Evolutionary conservation across 2,888 invertebrate species (phyloP), one percentile per base, ranked within the genome.

Genomic region (Stegana nigrithorax): DNA sequence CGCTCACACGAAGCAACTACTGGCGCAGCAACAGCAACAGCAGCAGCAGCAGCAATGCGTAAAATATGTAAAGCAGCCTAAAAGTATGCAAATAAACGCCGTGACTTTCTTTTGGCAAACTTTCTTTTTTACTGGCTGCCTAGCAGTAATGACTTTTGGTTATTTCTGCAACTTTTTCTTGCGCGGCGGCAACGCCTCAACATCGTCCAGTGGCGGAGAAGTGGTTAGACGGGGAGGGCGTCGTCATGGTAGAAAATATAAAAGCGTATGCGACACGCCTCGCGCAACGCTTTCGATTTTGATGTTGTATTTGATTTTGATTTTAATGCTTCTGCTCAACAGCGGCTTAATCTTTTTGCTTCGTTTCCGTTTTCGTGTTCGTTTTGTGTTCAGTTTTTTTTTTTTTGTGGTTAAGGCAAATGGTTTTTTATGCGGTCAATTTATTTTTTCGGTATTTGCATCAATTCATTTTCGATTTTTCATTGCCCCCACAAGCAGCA

Each of bases 351-450:
- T 42, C 19, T 19, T 42, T 42, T 42, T 14, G 7, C 42, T 42
- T 10, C 42, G 21, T 12, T 5, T 56, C 60, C 44, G 53, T 53
- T 32, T 5, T n/a, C 53, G 53, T 58, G 59, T 47, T 36, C 39
- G 60, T 63, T 44, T 66, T 50, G 59, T 47, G 63, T 64, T 65
- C 65, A 65, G 73, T 72, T 72, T 75, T 78, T 72, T 75, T 72
- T 65, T 65, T 64, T 71, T 63, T 76, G 75, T 76, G 79, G 77
- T 78, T 69, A 75, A 75, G 75, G 68, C 65, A 75, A 78, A 75
- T 75, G 77, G 79, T 79, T 75, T 75, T 75, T 78, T 75, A 78
- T 75, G 73, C 70, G 66, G 73, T 73, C 79, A 68, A 78, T 77
- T 78, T 75, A 74, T 73, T 68, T 67, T 66, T 75, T 55, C 65